Conservation (phyloP, 37 sponge, comb jelly and placozoan species). For the Halichondria panicea region DNA sequence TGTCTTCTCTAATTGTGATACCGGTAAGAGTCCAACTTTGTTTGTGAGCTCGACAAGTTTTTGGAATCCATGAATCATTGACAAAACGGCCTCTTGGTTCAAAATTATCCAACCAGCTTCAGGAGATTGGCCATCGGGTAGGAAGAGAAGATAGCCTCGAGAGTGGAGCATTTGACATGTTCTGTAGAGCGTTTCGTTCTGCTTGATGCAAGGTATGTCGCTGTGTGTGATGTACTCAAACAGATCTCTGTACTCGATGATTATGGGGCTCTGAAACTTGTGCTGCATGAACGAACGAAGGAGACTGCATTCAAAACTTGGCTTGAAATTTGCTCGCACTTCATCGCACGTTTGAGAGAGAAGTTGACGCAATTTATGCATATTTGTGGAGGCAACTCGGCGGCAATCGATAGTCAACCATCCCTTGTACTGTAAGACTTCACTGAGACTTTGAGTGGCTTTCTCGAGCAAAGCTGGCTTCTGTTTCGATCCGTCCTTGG, state of each 20-base stretch:
- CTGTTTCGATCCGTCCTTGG: conserved; percentile 4
- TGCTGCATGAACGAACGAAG: conserved; percentile 20
- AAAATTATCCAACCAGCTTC: conserved; percentile 12
- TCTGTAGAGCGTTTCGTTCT: neutral
- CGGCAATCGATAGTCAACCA: conserved; percentile 21
- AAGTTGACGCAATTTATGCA: conserved; percentile 21
- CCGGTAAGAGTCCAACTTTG: conserved; percentile 12
- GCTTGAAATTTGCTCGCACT: neutral
- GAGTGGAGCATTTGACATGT: conserved; percentile 17
- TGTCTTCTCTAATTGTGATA: conserved; percentile 18
- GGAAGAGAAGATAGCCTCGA: conserved; percentile 13
- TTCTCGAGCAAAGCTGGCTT: conserved; percentile 21
- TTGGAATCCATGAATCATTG: conserved; percentile 22
- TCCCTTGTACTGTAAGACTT: neutral
- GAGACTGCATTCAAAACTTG: conserved; percentile 2
- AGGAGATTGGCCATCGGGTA: neutral
- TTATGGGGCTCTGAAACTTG: conserved; percentile 14
- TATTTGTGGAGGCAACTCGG: conserved; percentile 1
- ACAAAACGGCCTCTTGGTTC: conserved; percentile 24
- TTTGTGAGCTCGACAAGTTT: conserved; percentile 3
- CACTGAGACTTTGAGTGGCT: neutral
- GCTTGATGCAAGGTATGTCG: conserved; percentile 10
- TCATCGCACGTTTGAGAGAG: conserved; percentile 9
- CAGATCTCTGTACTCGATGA: conserved; percentile 4
- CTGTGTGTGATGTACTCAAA: conserved; percentile 16